Percentiles rank a stretch among this genome's conserved stretches.
phyloP scores from a whole-genome alignment of 2,797 vertebrate species.

The Catostomus latipinnis region DNA sequence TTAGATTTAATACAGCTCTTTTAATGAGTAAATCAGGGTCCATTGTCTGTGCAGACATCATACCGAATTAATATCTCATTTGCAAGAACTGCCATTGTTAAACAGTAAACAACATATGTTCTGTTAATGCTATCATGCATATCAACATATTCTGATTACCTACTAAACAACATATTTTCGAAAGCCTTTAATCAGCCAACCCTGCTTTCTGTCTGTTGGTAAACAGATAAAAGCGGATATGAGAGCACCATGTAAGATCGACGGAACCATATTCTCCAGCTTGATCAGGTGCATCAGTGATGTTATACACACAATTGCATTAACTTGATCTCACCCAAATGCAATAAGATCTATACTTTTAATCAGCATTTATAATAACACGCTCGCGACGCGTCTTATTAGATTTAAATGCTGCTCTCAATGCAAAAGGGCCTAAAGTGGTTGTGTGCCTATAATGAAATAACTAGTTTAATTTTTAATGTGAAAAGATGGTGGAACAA shows the following conservation, averaged over 20 bases:
- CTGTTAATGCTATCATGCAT: background rate
- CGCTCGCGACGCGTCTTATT: background rate
- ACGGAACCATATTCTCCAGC: background rate
- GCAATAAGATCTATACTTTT: background rate
- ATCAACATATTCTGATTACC: background rate
- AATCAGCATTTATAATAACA: background rate
- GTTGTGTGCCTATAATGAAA: background rate
- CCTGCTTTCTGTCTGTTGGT: background rate
- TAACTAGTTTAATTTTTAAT: background rate
- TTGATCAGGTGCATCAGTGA: background rate
- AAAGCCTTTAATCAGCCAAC: background rate
- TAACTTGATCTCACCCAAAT: background rate
- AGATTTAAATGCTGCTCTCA: background rate
- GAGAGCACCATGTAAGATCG: background rate
- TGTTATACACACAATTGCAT: background rate
- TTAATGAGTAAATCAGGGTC: background rate
- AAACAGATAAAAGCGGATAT: slow-evolving; percentile 9
- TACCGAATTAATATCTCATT: background rate
- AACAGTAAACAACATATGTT: no score
- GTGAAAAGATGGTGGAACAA: background rate
- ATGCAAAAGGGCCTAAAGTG: background rate
- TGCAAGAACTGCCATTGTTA: no score
- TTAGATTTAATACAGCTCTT: background rate
- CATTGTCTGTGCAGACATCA: background rate
- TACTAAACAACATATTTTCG: background rate